phyloP scores from a whole-genome alignment of 2,888 invertebrate genomes.

The Labia minor region DNA sequence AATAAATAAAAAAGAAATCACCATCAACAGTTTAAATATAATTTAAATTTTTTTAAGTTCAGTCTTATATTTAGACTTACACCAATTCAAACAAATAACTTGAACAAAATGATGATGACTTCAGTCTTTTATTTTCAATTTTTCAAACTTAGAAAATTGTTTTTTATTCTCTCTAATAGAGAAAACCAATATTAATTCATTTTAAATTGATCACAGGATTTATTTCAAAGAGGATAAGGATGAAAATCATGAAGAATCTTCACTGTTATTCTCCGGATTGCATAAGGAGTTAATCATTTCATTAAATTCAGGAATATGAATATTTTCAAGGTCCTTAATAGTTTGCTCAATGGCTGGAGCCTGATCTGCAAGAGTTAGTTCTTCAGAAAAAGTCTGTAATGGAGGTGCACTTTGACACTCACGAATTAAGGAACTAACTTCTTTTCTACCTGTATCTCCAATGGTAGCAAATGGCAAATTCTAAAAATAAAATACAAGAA shows the following conservation, averaged over 20 bases:
- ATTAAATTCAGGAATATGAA: conserved; percentile 58
- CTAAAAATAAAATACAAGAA: conserved; percentile 40
- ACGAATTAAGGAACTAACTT: conserved; percentile 66
- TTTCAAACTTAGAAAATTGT: no score
- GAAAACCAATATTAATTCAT: no score
- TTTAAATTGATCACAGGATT: not conserved
- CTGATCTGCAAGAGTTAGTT: conserved; percentile 43
- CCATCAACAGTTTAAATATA: no score
- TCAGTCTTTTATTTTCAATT: no score
- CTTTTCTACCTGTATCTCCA: conserved; percentile 51
- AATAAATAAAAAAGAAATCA: no score
- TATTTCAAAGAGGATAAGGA: not conserved
- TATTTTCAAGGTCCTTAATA: conserved; percentile 62
- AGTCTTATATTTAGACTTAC: no score
- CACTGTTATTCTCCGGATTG: conserved; percentile 51
- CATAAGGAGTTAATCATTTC: conserved; percentile 60
- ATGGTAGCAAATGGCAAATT: conserved; percentile 66
- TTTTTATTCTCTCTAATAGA: no score
- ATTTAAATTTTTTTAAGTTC: no score
- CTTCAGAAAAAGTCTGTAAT: conserved; percentile 41
- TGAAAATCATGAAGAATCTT: conserved; percentile 24
- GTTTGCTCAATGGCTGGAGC: conserved; percentile 56
- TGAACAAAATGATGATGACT: no score
- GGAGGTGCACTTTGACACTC: conserved; percentile 65
- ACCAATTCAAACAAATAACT: no score